Evolutionary conservation across 2,797 vertebrate genomes (phyloP).

Genomic region (Sphenodon punctatus): DNA sequence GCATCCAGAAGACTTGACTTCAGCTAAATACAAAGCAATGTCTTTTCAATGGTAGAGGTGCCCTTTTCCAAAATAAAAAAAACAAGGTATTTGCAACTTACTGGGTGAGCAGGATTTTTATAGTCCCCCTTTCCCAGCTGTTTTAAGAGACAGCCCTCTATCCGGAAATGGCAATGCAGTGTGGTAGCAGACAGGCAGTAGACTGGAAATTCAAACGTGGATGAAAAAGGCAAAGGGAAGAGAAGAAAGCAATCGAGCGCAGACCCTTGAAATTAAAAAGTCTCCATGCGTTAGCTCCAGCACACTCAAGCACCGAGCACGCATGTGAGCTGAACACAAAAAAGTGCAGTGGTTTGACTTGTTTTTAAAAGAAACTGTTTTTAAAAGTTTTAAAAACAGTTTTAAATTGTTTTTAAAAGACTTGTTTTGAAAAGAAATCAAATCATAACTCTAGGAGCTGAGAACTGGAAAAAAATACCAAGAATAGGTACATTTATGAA

Average conservation of each 20-base stretch:
- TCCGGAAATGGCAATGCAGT: not conserved
- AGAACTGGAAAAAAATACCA: too few relatives aligned
- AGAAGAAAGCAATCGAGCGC: not conserved
- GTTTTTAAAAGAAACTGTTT: too few relatives aligned
- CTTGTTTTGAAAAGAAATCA: too few relatives aligned
- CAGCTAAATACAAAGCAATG: not conserved
- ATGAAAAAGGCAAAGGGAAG: not conserved
- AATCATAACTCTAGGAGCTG: too few relatives aligned
- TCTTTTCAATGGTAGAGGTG: not conserved
- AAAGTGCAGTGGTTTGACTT: accelerated
- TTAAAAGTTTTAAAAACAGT: too few relatives aligned
- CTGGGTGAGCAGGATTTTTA: not conserved
- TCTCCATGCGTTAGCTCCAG: not conserved
- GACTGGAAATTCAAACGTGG: not conserved
- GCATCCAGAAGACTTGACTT: not conserved
- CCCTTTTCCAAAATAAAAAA: too few relatives aligned
- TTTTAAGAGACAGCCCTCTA: not conserved
- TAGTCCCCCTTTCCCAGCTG: not conserved
- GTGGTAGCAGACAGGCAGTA: not conserved
- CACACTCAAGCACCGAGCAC: accelerated
- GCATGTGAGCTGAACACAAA: accelerated
- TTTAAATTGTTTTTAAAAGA: too few relatives aligned
- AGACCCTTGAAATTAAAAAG: too few relatives aligned
- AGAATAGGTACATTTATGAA: too few relatives aligned
- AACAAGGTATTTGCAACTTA: not conserved